phyloP scores from a whole-genome alignment of 1,140 invertebrate species.

The Eupeodes corollae region DNA sequence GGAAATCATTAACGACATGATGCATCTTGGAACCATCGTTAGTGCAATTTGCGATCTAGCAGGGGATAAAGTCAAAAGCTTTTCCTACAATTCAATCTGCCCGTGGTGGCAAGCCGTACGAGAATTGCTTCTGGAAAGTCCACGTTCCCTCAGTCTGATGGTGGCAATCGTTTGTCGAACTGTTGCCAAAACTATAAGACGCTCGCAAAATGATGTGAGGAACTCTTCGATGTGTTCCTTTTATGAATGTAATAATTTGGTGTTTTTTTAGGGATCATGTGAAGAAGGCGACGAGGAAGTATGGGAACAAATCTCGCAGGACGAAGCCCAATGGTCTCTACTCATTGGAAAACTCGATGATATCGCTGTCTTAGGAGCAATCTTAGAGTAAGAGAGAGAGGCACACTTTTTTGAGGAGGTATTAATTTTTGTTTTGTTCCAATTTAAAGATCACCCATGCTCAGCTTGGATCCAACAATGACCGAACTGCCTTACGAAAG shows the following conservation, averaged over 20 bases:
- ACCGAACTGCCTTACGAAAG: conserved; percentile 48
- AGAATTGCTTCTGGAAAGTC: conserved; percentile 54
- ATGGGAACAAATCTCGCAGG: conserved; percentile 76
- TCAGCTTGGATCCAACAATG: conserved; percentile 16
- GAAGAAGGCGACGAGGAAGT: conserved; percentile 46
- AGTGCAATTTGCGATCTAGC: conserved; percentile 24
- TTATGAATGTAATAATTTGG: not conserved
- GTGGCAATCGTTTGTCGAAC: conserved; percentile 65
- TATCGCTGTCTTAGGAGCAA: conserved; percentile 62
- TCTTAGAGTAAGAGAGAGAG: conserved; percentile 41
- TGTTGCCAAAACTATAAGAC: conserved; percentile 46
- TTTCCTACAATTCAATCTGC: conserved; percentile 54
- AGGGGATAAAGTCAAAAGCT: conserved; percentile 32
- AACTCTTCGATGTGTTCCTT: not conserved
- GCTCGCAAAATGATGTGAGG: conserved; percentile 18
- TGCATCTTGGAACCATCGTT: conserved; percentile 27
- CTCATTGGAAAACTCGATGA: conserved; percentile 83
- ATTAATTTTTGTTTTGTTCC: not conserved
- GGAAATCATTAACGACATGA: conserved; percentile 33
- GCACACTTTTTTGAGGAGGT: not conserved
- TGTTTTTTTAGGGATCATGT: conserved; percentile 21
- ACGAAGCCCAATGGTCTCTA: conserved; percentile 74
- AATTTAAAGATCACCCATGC: conserved; percentile 15
- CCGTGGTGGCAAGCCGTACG: conserved; percentile 64
- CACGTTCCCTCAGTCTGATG: conserved; percentile 59